Evolutionary conservation across 1,140 invertebrate genomes (phyloP), one percentile per base, ranked within the genome.

Genomic region (Drosophila biarmipes): DNA sequence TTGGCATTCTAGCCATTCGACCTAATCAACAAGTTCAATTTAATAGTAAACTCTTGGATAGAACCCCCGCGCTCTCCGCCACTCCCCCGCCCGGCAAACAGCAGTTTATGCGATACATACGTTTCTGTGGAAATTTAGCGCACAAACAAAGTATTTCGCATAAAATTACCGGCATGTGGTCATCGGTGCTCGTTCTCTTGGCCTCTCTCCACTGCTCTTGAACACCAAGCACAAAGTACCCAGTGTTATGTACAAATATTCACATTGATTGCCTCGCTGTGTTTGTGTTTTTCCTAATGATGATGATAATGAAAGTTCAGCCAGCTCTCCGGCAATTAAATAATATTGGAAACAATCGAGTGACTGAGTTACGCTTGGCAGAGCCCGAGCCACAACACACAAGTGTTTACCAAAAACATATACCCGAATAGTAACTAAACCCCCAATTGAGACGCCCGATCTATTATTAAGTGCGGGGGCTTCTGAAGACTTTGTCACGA

Each of bases 151-250:
- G 46, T 59, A 62, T 84, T 82, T 80, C 49, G 76, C 73, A 90
- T 73, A 66, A 76, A 79, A 56, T 79, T 56, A 62, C 85, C 75
- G 73, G 85, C 59, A 73, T 84, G 78, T 78, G 64, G 77, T 85
- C 79, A 82, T 73, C 73, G 46, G 14, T 6, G 8, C 12, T 31
- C 15, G 29, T 40, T 64, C 61, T 64, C 55, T 46, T 17, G 7
- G 1, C 4, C 49, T 21, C 64, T 69, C 62, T 67, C 45, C 6
- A 6, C n/a, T 8, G 43, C 71, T 72, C 63, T 72, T 68, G 31
- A 35, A 37, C 27, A 15, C 15, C 37, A 40, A 53, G 8, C 54
- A 48, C 35, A 58, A 62, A 38, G 55, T 49, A 29, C 45, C 48
- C 8, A 29, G 19, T 38, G 59, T 42, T 64, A 67, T 73, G 79